Conservation (phyloP, 2,888 invertebrate species). For the Platerodrilus igneus region DNA sequence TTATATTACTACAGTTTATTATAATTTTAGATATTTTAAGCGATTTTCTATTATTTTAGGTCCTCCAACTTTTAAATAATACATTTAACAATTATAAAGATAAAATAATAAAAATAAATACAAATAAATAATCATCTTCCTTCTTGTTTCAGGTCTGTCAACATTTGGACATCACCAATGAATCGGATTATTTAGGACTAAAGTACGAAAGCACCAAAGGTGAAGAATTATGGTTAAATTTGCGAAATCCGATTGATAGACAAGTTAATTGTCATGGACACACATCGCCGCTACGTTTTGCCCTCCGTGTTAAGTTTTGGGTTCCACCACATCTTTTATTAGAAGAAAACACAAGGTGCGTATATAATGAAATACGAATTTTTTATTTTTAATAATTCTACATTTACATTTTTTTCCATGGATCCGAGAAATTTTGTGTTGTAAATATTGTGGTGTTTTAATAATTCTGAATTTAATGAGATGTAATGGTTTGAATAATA, state of each 20-base stretch:
- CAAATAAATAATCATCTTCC: conserved; percentile 17
- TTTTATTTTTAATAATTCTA: neutral
- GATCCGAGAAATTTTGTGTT: too few relatives aligned
- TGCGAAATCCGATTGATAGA: conserved; percentile 75
- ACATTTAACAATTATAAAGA: too few relatives aligned
- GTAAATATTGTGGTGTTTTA: too few relatives aligned
- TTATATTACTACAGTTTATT: neutral
- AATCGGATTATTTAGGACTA: conserved; percentile 85
- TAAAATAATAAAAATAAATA: too few relatives aligned
- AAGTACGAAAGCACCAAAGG: conserved; percentile 58
- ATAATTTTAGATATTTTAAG: neutral
- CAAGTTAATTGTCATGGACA: conserved; percentile 58
- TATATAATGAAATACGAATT: too few relatives aligned
- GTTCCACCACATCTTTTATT: conserved; percentile 83
- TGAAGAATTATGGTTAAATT: conserved; percentile 80
- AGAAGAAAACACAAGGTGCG: conserved; percentile 75
- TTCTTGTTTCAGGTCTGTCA: conserved; percentile 68
- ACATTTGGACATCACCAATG: conserved; percentile 75
- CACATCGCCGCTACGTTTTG: conserved; percentile 60
- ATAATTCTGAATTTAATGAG: too few relatives aligned
- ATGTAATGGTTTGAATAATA: too few relatives aligned
- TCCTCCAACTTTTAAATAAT: neutral
- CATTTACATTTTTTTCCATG: neutral
- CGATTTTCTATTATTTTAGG: neutral
- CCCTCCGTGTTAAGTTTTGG: conserved; percentile 83